Percentiles rank a stretch among this genome's conserved stretches.
Evolutionary conservation across 2,113 vertebrate genomes (phyloP).

Genomic region (Equus quagga): DNA sequence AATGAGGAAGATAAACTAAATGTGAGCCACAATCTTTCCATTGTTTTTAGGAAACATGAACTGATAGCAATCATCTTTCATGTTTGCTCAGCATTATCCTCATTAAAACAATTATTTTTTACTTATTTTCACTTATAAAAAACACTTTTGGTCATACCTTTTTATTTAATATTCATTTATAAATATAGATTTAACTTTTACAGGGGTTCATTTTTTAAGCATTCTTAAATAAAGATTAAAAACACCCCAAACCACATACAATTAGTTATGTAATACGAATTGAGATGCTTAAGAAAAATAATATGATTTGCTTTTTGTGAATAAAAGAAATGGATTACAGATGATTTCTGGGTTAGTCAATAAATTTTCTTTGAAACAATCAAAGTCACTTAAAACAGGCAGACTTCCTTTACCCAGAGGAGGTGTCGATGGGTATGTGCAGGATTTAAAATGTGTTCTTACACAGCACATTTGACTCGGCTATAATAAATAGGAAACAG

Average conservation of each 20-base stretch:
- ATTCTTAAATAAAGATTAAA: constrained; percentile 1
- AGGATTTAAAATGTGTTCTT: constrained; percentile 9
- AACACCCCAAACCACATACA: not conserved
- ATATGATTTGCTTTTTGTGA: not conserved
- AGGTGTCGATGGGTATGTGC: not conserved
- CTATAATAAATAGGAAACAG: not conserved
- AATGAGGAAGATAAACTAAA: not conserved
- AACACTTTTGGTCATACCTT: not conserved
- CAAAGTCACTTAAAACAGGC: constrained; percentile 5
- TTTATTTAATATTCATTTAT: constrained; percentile 24
- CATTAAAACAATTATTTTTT: not conserved
- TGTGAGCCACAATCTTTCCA: not conserved
- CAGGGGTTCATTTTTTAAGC: not conserved
- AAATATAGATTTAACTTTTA: not conserved
- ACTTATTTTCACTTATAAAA: not conserved
- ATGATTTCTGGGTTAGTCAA: not conserved
- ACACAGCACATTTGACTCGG: not conserved
- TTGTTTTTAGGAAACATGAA: not conserved
- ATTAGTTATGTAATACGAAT: not conserved
- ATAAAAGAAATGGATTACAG: not conserved
- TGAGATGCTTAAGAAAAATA: constrained; percentile 11
- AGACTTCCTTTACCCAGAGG: not conserved
- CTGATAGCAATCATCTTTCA: not conserved
- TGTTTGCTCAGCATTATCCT: not conserved
- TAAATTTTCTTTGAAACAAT: not conserved